Base-by-base conservation (phyloP, 2,113 vertebrate genomes). In the Vanacampus margaritifer region DNA sequence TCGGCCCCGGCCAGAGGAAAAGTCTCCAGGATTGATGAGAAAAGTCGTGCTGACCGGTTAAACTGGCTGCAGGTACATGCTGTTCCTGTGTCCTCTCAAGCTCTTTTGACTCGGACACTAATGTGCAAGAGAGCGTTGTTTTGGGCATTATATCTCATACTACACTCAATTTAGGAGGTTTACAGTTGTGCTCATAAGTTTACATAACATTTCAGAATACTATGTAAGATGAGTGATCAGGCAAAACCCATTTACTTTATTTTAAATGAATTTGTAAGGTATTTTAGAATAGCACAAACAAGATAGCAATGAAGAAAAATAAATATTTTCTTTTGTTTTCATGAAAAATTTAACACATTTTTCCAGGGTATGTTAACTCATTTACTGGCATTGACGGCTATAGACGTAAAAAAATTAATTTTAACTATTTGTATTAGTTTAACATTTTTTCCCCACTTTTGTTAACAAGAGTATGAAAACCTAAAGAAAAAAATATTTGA, bases 21-120 rank as follows among this genome's bases (percentile, higher is more conserved):
- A 85, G 64, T 85, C 79, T 74, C 53, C 76, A 80, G 83, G 85
- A 89, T 87, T 86, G 85, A 89, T 88, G 87, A 79, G 82, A 80
- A 85, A 83, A 83, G 78, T 83, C 50, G 73, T 83, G 81, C 71
- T 65, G 62, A 76, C 77, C 68, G 72, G 60, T 76, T 43, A 61
- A 79, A 74, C 66, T 69, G 28, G 14, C 84, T 66, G 58, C 75
- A 80, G 56, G 73, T 69, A 64, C 74, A 80, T 50, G 71, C 73
- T 84, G 73, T 46, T 73, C 64, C 69, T 56, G 72, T 81, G 69
- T 82, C 60, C 62, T 75, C 16, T 36, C 23, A 26, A 24, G 23
- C 13, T 26, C 21, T 62, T 62, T 26, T 26, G 39, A 39, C 13
- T 26, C n/a, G 19, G 35, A 43, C 23, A 37, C 10, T 12, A 17